Evolutionary conservation across 2,888 invertebrate genomes (phyloP).

Genomic region (Agrypnus murinus): DNA sequence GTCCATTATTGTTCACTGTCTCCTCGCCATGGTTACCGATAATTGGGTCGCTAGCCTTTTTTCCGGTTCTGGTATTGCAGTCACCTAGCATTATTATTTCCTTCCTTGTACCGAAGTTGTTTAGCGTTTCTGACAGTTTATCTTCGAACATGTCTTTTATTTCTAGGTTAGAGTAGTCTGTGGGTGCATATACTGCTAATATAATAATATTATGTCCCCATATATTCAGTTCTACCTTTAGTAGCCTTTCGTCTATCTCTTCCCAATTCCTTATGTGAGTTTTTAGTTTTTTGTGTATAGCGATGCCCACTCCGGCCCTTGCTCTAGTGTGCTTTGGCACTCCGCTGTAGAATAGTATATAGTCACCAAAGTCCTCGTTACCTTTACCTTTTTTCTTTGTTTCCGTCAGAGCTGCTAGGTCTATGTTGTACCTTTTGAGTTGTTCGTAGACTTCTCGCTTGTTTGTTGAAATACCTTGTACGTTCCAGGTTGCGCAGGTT

Average conservation of each 20-base stretch:
- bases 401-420: not conserved
- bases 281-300: not conserved
- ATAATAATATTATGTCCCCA: not conserved
- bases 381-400: conserved; percentile 14
- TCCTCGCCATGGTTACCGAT: not conserved
- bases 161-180: too few species aligned
- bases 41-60: not conserved
- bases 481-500: not conserved
- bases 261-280: not conserved
- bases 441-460: conserved; percentile 9
- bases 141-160: too few species aligned
- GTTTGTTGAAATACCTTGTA: conserved; percentile 3
- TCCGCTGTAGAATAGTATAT: conserved; percentile 17
- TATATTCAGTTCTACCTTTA: not conserved
- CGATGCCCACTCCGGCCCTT: not conserved
- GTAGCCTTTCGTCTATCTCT: not conserved
- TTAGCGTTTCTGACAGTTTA: too few species aligned
- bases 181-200: not conserved
- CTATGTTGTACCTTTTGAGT: not conserved
- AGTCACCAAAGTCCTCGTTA: conserved; percentile 11
- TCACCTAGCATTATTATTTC: not conserved
- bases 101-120: too few species aligned
- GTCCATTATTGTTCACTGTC: not conserved
- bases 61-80: not conserved
- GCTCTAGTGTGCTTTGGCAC: conserved; percentile 2